Base-by-base conservation (phyloP, 2,113 vertebrate species). In the Psephotus haematonotus region DNA sequence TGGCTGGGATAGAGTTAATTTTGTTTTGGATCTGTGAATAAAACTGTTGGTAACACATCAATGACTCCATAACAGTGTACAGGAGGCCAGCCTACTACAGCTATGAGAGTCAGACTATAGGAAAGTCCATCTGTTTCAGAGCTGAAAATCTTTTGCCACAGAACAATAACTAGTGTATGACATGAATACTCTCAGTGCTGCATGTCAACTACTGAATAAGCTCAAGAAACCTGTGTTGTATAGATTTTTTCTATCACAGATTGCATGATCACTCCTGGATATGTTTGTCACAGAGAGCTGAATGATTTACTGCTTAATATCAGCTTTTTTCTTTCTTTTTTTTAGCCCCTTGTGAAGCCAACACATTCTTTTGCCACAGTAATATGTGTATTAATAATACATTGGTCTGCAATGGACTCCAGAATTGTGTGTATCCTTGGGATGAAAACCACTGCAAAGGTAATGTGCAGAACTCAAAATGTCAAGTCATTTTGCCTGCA, bases 321-420 rank as follows among this genome's bases (percentile, higher is more conserved):
- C 9, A 69, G 27, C 12, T 69, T 85, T 74, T 91, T 91, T 70
- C 47, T 92, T 67, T 88, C 71, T 96, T 83, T 29, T 64, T 95
- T 97, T 95, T 65, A 99, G 99, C 99, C 97, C 99, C 99, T 49
- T 99, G 99, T 95, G 99, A 99, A 96, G 98, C 99, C 79, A 99
- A 99, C 85, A 97, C 99, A 31, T 99, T 99, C 98, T 99, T 99
- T 98, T 99, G 99, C 96, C 99, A 99, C 97, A 99, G 99, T 96
- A 99, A 99, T 98, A 99, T 99, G 99, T 99, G 99, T 96, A 99
- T 99, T 96, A 99, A 99, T 97, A 99, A 99, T 95, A 99, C 99
- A 1, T 97, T 99, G 96, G 99, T 99, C 96, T 99, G 99, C 98
- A 99, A 99, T 11, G 99, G 99, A 83, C 98, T 99, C 80, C 99